Base-by-base conservation (phyloP, 2,888 invertebrate species). In the Stomorhina lunata region DNA sequence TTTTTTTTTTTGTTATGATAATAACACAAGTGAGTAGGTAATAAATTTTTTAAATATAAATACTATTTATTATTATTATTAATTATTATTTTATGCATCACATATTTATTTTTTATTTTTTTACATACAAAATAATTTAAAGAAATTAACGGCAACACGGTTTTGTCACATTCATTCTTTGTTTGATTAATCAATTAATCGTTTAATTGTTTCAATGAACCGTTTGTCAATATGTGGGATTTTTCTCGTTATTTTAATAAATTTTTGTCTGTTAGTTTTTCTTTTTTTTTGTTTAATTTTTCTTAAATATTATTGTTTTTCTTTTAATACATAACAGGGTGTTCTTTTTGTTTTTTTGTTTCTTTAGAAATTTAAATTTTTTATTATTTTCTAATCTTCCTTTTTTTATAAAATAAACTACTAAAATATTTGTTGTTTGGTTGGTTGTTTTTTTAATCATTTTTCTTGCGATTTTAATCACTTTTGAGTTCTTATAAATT, bases 391-490 rank as follows among this genome's bases (percentile, higher is more conserved):
- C 22, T 73, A 61, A 55, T 22, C 9, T 65, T 65, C 40, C 29
- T 80, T 34, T 57, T 72, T 75, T 71, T 75, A 72, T 77, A 77
- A 81, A 81, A 81, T 81, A 81, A 77, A 81, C 77, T 81, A 81
- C 81, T 81, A 81, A 77, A 81, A 81, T 81, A 81, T 79, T 78
- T 68, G 43, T 81, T 68, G 34, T 55, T 75, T 72, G 61, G 32
- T 59, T 61, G 17, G 3, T 71, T 69, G 29, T 59, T 71, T 71
- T 27, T 57, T 32, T 37, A n/a, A 59, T 37, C n/a, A n/a, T 45
- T 0, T 32, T 29, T 29, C 29, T 78, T 75, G 69, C 75, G 65
- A 75, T 69, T 65, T 73, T 75, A 82, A 82, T 82, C 79, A 79
- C 82, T 69, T 68, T 66, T 66, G 81, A 78, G 81, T 73, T 81